Base-by-base conservation (phyloP, 1,140 invertebrate species). In the Xylocopa sonorina region DNA sequence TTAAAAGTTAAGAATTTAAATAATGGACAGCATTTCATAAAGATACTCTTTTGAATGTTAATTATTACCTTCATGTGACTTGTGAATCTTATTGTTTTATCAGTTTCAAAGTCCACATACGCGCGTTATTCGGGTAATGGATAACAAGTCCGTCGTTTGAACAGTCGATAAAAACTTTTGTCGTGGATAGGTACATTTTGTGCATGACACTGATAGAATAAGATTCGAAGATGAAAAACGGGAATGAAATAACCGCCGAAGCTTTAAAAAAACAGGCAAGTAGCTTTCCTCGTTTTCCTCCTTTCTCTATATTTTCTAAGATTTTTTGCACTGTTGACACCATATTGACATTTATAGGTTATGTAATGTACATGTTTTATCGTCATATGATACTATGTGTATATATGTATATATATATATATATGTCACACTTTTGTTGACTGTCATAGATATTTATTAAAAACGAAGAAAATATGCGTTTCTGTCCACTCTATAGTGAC, bases 211-310 rank as follows among this genome's bases (percentile, higher is more conserved):
- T 32, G 9, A 0, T 16, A 57, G 1, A 9, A 69, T 68, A 16
- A 18, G n/a, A 38, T 34, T 12, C 4, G 41, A 85, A 71, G 1
- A 87, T 85, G 50, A 91, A 89, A 51, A 84, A 83, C 91, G 97
- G 96, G 57, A 96, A 96, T 91, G 94, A 94, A 86, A 95, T 97
- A 78, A 92, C 97, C 75, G 96, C 96, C 0, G 94, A 96, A 89
- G 94, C 96, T 58, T 91, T 97, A 74, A 97, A 96, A 91, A 92
- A 95, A 87, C 96, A 97, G 94, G 96, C 97, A 93, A 90, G 3
- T 0, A 1, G 9, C 2, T 53, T n/a, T 43, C 21, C 6, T 29
- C 0, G 12, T 67, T 21, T 53, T 48, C 24, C 16, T 57, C 3
- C 18, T 24, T 27, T 24, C 2, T 32, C 29, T 0, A 7, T 10